Evolutionary conservation across 2,113 vertebrate genomes (phyloP).

Genomic region (Puma concolor): DNA sequence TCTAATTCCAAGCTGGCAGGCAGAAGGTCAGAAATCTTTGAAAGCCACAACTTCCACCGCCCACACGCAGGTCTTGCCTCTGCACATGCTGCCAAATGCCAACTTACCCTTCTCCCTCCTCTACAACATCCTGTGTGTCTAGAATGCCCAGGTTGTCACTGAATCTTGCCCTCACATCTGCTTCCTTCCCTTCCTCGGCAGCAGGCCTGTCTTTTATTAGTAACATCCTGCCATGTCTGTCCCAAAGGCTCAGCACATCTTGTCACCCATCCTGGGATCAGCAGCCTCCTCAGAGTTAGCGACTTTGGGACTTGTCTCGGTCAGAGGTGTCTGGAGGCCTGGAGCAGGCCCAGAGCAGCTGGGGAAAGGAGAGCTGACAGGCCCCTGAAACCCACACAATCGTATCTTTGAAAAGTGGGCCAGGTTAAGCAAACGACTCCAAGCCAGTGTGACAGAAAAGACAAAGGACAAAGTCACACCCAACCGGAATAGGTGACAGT

Average conservation of each 20-base stretch:
- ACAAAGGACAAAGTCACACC: constrained; percentile 51
- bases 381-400: not conserved
- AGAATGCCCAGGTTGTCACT: not conserved
- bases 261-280: constrained; percentile 40
- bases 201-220: constrained; percentile 47
- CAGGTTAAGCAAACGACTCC: not conserved
- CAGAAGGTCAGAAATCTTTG: constrained; percentile 74
- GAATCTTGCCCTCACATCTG: constrained; percentile 70
- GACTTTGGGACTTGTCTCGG: not conserved
- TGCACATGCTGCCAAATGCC: not conserved
- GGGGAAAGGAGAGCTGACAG: not conserved
- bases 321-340: not conserved
- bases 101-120: not conserved
- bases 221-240: not conserved
- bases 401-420: not conserved
- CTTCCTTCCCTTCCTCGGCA: not conserved
- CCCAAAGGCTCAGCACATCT: constrained; percentile 40
- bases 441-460: not conserved
- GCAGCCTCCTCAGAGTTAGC: not conserved
- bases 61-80: not conserved
- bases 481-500: not conserved
- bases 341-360: not conserved
- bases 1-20: constrained; percentile 54
- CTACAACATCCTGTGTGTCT: not conserved
- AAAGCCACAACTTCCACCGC: not conserved